phyloP scores from a whole-genome alignment of 1,140 invertebrate species.

The Sycophila sp. region DNA sequence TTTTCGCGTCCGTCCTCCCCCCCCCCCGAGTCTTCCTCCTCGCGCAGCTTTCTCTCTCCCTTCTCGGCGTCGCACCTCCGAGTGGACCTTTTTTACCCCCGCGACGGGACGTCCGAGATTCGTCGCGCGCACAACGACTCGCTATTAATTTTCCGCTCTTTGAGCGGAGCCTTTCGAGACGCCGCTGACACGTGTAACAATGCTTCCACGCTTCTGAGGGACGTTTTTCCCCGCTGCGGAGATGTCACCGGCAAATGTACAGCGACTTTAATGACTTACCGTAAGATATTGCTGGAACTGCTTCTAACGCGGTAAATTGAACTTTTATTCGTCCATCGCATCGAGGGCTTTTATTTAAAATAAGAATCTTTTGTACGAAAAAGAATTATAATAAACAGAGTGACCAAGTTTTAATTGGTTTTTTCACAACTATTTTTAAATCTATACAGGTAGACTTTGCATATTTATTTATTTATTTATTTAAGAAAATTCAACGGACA shows the following conservation, averaged over 20 bases:
- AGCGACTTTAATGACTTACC: background rate
- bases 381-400: no score
- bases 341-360: no score
- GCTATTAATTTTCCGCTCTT: slow-evolving; percentile 23
- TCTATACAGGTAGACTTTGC: no score
- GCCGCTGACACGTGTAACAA: slow-evolving; percentile 3
- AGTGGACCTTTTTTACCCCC: background rate
- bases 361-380: no score
- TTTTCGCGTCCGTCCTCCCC: background rate
- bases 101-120: slow-evolving; percentile 10
- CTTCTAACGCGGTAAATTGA: background rate
- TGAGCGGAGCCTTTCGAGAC: background rate
- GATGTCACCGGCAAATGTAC: background rate
- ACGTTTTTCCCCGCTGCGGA: background rate
- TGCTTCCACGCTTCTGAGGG: background rate
- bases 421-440: no score
- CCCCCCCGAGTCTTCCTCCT: background rate
- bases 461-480: no score
- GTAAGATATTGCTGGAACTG: background rate
- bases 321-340: background rate
- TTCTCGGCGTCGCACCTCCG: background rate
- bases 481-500: no score
- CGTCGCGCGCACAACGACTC: background rate
- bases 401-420: no score
- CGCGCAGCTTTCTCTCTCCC: background rate